Percentiles rank a stretch among this genome's conserved stretches.
Evolutionary conservation across 2,888 invertebrate genomes (phyloP).

Genomic region (Kryphioiulus occultus): DNA sequence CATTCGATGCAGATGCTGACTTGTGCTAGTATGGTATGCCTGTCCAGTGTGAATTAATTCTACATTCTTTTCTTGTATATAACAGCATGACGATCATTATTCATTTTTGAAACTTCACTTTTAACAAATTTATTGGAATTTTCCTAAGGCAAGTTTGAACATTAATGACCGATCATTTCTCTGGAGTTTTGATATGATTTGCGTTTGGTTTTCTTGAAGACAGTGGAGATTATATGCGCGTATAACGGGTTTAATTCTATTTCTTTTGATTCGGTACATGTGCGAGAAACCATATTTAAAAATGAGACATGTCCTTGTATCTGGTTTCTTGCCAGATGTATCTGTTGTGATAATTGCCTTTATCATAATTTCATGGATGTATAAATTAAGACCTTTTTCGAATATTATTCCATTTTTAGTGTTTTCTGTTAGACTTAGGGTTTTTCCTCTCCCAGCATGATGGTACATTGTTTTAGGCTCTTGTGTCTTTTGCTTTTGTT

Average conservation of each 20-base stretch:
- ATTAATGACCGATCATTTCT: background rate
- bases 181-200: background rate
- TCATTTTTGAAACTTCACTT: background rate
- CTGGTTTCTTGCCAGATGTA: background rate
- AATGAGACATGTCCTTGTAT: background rate
- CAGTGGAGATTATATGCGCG: background rate
- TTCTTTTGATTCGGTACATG: background rate
- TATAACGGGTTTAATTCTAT: background rate
- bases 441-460: background rate
- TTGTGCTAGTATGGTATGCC: background rate
- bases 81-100: background rate
- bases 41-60: background rate
- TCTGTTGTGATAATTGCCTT: background rate
- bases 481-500: background rate
- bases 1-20: background rate
- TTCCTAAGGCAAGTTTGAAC: background rate
- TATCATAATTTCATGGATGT: background rate
- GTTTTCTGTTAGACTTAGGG: background rate
- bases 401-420: background rate
- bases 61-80: background rate
- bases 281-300: background rate
- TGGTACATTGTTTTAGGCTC: background rate
- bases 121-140: background rate
- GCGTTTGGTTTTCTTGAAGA: background rate
- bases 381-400: background rate